Evolutionary conservation across 2,113 vertebrate genomes (phyloP).

Genomic region (Panthera tigris): DNA sequence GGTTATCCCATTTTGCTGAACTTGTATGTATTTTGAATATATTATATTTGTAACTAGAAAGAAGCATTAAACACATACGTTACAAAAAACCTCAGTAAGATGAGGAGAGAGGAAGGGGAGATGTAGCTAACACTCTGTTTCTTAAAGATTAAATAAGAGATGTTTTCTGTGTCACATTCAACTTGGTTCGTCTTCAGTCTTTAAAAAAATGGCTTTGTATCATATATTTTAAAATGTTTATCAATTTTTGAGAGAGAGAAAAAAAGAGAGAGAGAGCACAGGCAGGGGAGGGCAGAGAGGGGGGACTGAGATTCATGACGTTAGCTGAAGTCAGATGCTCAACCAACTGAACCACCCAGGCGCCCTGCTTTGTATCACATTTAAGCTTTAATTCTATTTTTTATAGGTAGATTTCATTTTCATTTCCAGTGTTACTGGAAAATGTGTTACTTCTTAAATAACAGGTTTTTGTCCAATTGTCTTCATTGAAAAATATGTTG

Average conservation of each 20-base stretch:
- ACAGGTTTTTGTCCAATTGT: background rate
- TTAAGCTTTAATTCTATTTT: background rate
- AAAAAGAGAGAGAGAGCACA: too few species aligned
- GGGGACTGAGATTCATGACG: too few species aligned
- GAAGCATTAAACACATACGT: background rate
- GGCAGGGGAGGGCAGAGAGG: too few species aligned
- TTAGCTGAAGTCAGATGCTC: too few species aligned
- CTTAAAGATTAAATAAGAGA: background rate
- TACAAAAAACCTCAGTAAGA: background rate
- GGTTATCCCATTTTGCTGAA: background rate
- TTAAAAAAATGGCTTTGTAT: background rate
- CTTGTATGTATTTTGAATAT: background rate
- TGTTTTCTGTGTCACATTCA: conserved; percentile 22
- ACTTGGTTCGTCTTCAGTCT: background rate
- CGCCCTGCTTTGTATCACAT: background rate
- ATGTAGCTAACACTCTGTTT: background rate
- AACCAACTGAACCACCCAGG: too few species aligned
- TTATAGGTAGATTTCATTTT: background rate
- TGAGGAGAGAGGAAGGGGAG: background rate
- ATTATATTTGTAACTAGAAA: background rate
- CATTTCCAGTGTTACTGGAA: background rate
- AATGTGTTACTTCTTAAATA: background rate
- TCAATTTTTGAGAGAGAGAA: too few species aligned
- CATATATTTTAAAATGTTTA: background rate
- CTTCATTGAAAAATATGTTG: conserved; percentile 23